Base-by-base conservation (phyloP, 1,140 invertebrate species). In the Hycleus phaleratus region DNA sequence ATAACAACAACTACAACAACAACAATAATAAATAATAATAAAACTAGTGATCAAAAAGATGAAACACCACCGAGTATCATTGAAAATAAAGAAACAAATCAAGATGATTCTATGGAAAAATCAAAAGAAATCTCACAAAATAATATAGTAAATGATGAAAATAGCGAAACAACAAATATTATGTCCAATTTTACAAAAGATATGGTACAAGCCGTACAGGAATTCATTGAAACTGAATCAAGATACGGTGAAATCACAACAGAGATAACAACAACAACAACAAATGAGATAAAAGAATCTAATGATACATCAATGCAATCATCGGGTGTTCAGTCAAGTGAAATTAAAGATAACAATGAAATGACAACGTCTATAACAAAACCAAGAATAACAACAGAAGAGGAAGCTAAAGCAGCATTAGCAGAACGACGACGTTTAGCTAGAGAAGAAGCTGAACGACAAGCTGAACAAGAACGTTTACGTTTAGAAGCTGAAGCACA, bases 391-490 rank as follows among this genome's bases (percentile, higher is more conserved):
- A 89, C 86, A 5, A 92, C 90, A 1, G 91, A 93, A 75, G 90
- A 91, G 74, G 85, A 93, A 77, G 91, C 91, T 11, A 93, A 92
- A 76, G 90, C 90, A 26, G 90, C 90, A 38, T 75, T 95, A 42
- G 91, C 91, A 4, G 91, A 93, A 78, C 81, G 90, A 64, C 77
- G 91, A 65, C 77, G 88, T 60, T 76, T 91, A 44, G 90, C 90
- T 26, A 74, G 91, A 39, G 90, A 93, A 76, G 88, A 93, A 74
- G 86, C 88, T 44, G 91, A 93, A 79, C 75, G 86, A 57, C 87
- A 91, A 78, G 88, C 88, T 9, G 90, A 93, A 75, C 73, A 87
- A 25, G 89, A 92, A 74, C 78, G 88, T 58, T 83, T 84, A 69
- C 79, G 87, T 77, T 79, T 79, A 72, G 83, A 88, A 70, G 82